Conservation (phyloP, 2,113 vertebrate species). For the Ahaetulla prasina region DNA sequence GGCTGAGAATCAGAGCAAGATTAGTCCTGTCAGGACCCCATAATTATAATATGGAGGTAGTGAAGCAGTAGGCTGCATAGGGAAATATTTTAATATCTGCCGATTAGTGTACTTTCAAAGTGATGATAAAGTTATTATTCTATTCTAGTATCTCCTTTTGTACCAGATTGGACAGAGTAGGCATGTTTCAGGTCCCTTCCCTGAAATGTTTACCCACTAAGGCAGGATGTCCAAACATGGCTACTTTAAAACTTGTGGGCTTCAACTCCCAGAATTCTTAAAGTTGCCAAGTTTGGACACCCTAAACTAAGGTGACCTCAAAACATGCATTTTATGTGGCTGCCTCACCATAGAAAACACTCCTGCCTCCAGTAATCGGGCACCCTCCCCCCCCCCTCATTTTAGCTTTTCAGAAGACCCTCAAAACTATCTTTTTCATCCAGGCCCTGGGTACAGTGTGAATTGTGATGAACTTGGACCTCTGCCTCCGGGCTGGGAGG, state of each 20-base stretch:
- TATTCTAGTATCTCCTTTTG: neutral
- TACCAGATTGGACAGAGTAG: neutral
- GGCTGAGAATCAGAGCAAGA: too few species aligned
- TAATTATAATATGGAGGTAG: neutral
- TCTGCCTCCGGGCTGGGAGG: constrained; percentile 93
- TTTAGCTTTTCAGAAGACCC: neutral
- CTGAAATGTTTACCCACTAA: neutral
- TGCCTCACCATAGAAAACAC: neutral
- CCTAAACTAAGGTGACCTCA: too few species aligned
- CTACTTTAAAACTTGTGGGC: too few species aligned
- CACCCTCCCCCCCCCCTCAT: neutral
- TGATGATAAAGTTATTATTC: too few species aligned
- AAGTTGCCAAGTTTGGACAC: too few species aligned
- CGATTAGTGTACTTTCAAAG: too few species aligned
- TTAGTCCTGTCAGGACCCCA: neutral
- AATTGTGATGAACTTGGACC: constrained; percentile 91
- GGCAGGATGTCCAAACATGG: too few species aligned
- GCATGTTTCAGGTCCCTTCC: neutral
- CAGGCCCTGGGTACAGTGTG: neutral
- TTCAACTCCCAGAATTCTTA: too few species aligned
- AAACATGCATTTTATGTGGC: neutral
- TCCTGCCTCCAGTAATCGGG: neutral
- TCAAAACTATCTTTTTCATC: neutral
- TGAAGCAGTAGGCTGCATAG: neutral
- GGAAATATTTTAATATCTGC: too few species aligned